Base-by-base conservation (phyloP, 2,888 invertebrate genomes). In the Eretmocerus hayati region DNA sequence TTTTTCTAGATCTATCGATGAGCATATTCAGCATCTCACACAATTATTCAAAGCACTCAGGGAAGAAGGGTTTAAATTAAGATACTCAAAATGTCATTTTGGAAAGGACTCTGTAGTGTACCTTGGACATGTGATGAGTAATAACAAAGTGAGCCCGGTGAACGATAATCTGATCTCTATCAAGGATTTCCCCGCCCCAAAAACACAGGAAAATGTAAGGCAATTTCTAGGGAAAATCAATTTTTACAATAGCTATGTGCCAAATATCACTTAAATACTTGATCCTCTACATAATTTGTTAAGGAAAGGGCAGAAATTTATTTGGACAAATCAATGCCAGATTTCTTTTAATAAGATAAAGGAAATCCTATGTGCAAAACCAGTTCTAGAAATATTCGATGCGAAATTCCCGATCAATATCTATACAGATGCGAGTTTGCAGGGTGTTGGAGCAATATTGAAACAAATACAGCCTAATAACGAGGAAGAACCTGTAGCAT, bases 381-480 rank as follows among this genome's bases (percentile, higher is more conserved):
- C 58, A 22, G 20, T 51, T 20, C 46, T 59, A 20, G 53, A 55
- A 21, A 59, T 59, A 3, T 60, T 56, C 31, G 55, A 60, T 36
- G 42, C 38, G 22, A 20, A 41, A 2, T 6, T 5, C 16, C 53
- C 26, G 26, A 50, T n/a, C 22, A 43, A 45, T 8, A 59, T 63
- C 15, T 58, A 55, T 20, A 62, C 62, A n/a, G 62, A 64, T 45
- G 62, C 58, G 13, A 58, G 57, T 22, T 35, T 59, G 21, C 32
- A 56, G 48, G 61, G 59, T 18, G 35, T 60, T 1, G 59, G 58
- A 20, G 58, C 56, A 18, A 33, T 62, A 21, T 26, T 62, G 9
- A 60, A 61, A 55, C 58, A 62, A 40, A 22, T 11, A 42, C 18
- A 13, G 40, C 16, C 40, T 33, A 50, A 57, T 33, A 50, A 47